These are phyloP conservation scores for Ataeniobius toweri DNA, from an alignment of 2,797 vertebrate species.

Conservation along the genomic window DNA sequence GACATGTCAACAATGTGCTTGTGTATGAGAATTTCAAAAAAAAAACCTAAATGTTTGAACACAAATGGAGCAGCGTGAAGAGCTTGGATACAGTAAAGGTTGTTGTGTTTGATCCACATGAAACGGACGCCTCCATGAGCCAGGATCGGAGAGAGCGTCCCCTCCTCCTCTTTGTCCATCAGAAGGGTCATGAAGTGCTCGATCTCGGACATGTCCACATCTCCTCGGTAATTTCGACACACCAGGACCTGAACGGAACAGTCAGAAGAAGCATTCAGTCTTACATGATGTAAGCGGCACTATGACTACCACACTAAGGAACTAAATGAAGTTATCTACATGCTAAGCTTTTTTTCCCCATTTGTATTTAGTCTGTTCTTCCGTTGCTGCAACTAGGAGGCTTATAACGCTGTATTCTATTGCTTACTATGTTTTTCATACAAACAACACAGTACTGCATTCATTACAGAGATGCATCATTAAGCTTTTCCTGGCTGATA, in stretches of 20 bases:
- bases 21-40: not conserved
- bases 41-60: too few species aligned
- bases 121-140: slow-evolving; percentile 95
- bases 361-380: not conserved
- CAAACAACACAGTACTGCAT: not conserved
- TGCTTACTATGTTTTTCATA: too few species aligned
- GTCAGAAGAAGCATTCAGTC: not conserved
- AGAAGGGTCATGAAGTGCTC: slow-evolving; percentile 98
- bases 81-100: slow-evolving; percentile 93
- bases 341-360: not conserved
- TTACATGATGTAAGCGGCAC: not conserved
- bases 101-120: slow-evolving; percentile 99
- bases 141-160: slow-evolving; percentile 92
- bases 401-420: not conserved
- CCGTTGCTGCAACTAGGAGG: not conserved
- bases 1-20: not conserved
- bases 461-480: not conserved
- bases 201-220: slow-evolving; percentile 99
- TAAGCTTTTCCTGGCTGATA: not conserved
- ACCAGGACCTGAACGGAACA: slow-evolving; percentile 87
- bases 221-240: slow-evolving; percentile 96
- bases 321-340: not conserved
- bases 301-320: not conserved
- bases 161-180: slow-evolving; percentile 98
- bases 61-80: not conserved